phyloP scores from a whole-genome alignment of 2,888 invertebrate species.

The Cataglyphis livida region DNA sequence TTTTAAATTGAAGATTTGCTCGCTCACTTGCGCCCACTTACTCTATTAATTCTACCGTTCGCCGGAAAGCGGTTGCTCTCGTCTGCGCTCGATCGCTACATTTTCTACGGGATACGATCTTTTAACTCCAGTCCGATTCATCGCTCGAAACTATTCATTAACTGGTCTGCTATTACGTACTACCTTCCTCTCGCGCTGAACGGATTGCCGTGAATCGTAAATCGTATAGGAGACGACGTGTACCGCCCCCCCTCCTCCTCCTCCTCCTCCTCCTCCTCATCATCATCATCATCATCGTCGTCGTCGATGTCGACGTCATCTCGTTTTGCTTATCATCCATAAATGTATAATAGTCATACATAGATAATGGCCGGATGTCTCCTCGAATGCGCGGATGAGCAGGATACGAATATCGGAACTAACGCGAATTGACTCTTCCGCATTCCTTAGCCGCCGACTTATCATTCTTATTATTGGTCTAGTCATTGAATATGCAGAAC shows the following conservation, averaged over 20 bases:
- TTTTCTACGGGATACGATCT: slow-evolving; percentile 35
- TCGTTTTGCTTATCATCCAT: slow-evolving; percentile 28
- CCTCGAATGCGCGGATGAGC: slow-evolving; percentile 7
- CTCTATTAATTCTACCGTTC: slow-evolving; percentile 33
- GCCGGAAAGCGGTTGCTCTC: slow-evolving; percentile 15
- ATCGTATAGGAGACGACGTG: background rate
- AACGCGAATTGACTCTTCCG: slow-evolving; percentile 23
- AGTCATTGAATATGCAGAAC: background rate
- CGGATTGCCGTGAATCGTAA: background rate
- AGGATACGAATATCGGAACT: slow-evolving; percentile 17
- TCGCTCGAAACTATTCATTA: slow-evolving; percentile 19
- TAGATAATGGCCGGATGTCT: slow-evolving; percentile 1
- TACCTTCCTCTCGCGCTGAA: background rate
- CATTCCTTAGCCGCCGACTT: slow-evolving; percentile 19
- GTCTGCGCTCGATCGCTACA: slow-evolving; percentile 22
- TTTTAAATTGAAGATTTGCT: slow-evolving; percentile 52
- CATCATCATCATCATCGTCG: background rate
- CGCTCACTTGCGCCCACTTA: slow-evolving; percentile 48
- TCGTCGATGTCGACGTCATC: background rate
- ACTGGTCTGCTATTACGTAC: background rate
- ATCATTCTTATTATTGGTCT: background rate
- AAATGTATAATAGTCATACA: slow-evolving; percentile 43
- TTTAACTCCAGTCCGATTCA: slow-evolving; percentile 21
- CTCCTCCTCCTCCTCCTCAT: too few species aligned
- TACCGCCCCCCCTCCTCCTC: background rate